Evolutionary conservation across 2,797 vertebrate genomes (phyloP).

Genomic region (Momotus momota): DNA sequence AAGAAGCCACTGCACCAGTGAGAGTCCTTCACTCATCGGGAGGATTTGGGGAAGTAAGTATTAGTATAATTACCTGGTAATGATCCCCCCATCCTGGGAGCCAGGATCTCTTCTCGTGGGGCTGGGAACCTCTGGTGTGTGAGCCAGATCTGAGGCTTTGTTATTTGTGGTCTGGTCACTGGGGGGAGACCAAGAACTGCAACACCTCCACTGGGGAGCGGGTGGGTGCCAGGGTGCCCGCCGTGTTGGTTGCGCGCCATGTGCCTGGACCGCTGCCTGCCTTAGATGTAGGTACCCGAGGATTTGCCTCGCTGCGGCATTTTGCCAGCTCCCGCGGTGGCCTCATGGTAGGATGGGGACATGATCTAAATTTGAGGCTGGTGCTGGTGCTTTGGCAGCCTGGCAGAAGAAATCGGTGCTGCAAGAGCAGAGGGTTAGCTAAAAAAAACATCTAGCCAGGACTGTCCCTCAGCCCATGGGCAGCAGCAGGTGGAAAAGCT

Average conservation of each 20-base stretch:
- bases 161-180: slow-evolving; percentile 59
- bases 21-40: background rate
- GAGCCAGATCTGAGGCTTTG: background rate
- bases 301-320: rapidly evolving
- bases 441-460: rapidly evolving
- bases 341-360: rapidly evolving
- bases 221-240: background rate
- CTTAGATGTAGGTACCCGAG: rapidly evolving
- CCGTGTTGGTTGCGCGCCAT: rapidly evolving
- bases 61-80: slow-evolving; percentile 8
- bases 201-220: rapidly evolving
- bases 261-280: background rate
- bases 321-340: background rate
- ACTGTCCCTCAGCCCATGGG: background rate
- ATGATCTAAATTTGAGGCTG: rapidly evolving
- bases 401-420: background rate
- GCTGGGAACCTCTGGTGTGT: background rate
- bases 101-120: background rate
- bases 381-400: background rate
- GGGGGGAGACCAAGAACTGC: slow-evolving; percentile 62
- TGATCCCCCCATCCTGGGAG: background rate
- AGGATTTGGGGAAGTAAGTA: background rate
- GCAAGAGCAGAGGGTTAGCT: rapidly evolving
- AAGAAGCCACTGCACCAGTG: background rate
- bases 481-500: background rate